Conservation (phyloP, 2,113 vertebrate species). For the Hyperoodon ampullatus region DNA sequence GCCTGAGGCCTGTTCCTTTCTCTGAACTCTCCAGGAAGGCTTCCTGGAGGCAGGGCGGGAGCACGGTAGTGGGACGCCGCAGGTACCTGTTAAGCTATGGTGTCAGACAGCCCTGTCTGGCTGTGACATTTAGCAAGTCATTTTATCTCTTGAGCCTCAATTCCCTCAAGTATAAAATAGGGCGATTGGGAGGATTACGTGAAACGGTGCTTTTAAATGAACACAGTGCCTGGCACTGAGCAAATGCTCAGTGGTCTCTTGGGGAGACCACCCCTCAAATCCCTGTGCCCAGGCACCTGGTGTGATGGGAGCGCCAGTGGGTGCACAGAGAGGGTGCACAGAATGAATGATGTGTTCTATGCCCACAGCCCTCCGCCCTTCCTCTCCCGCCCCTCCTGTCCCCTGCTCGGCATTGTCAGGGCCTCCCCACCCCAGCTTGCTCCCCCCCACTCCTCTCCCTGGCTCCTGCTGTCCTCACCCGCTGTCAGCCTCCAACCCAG, state of each 20-base stretch:
- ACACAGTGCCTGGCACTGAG: neutral
- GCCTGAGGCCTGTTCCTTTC: neutral
- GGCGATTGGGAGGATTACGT: neutral
- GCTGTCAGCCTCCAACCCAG: slow-evolving; percentile 3
- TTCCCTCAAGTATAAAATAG: neutral
- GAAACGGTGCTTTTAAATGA: neutral
- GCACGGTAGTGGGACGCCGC: neutral
- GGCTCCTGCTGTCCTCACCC: neutral
- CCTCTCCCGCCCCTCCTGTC: neutral
- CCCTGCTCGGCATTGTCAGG: neutral
- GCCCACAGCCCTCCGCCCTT: neutral
- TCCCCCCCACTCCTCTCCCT: neutral
- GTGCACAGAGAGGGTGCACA: neutral
- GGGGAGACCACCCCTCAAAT: neutral
- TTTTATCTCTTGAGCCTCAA: neutral
- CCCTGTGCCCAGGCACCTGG: neutral
- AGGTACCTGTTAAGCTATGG: neutral
- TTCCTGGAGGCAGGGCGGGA: neutral
- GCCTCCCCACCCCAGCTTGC: neutral
- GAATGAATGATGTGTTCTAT: neutral
- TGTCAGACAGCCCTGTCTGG: neutral
- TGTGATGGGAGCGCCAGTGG: neutral
- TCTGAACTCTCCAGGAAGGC: neutral
- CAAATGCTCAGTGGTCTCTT: neutral
- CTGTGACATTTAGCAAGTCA: neutral